phyloP scores from a whole-genome alignment of 1,140 invertebrate species.

The Drosophila trapezifrons region DNA sequence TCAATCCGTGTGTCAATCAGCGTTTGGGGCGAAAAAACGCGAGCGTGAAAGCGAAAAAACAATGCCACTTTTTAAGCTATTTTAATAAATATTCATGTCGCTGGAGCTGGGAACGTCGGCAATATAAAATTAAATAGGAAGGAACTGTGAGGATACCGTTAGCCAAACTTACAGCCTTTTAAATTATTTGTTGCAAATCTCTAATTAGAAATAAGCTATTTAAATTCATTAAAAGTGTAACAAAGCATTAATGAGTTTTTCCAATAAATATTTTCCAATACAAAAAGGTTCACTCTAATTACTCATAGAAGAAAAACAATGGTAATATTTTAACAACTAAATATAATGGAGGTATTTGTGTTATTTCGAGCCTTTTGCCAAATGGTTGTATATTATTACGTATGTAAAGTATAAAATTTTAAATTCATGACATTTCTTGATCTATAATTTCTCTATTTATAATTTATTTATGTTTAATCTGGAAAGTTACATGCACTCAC shows the following conservation, averaged over 20 bases:
- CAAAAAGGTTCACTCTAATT: background rate
- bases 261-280: background rate
- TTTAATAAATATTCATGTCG: background rate
- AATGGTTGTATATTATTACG: no score
- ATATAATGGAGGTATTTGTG: background rate
- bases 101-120: no score
- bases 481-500: background rate
- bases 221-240: no score
- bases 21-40: background rate
- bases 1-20: constrained; percentile 38
- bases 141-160: no score
- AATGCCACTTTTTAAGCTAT: no score
- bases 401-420: no score
- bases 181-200: no score
- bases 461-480: background rate
- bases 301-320: background rate
- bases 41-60: background rate
- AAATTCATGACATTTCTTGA: background rate
- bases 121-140: no score
- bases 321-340: background rate
- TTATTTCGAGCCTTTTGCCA: background rate
- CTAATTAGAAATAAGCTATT: no score
- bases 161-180: no score
- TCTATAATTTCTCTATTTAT: no score
- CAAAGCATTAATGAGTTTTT: no score